phyloP scores from a whole-genome alignment of 2,888 invertebrate species.

The Auanema sp. region DNA sequence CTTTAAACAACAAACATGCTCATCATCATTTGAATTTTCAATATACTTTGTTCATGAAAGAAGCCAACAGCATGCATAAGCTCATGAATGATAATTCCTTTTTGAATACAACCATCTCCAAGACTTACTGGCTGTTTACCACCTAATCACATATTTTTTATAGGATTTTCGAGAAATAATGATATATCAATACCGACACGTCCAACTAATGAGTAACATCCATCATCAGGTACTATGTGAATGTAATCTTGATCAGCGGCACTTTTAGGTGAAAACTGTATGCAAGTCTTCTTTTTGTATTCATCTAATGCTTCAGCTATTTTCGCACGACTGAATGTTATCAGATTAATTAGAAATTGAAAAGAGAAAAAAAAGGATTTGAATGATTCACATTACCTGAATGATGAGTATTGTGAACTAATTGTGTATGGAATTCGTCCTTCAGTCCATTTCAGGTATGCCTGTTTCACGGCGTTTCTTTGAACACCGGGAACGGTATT shows the following conservation, averaged over 20 bases:
- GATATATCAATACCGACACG: constrained; percentile 45
- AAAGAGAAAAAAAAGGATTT: background rate
- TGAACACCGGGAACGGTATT: constrained; percentile 52
- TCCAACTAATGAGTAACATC: constrained; percentile 63
- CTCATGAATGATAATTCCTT: constrained; percentile 64
- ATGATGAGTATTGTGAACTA: constrained; percentile 56
- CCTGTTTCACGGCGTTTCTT: constrained; percentile 58
- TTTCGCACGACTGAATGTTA: constrained; percentile 48
- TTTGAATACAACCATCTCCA: constrained; percentile 64
- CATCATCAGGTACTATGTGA: constrained; percentile 63
- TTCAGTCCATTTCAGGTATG: constrained; percentile 59
- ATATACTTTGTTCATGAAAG: constrained; percentile 64
- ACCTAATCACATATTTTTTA: constrained; percentile 39
- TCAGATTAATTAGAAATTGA: background rate
- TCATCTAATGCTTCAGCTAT: constrained; percentile 62
- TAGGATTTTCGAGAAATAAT: constrained; percentile 1
- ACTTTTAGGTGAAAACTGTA: constrained; percentile 58
- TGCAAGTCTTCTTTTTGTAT: constrained; percentile 56
- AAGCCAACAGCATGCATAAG: constrained; percentile 64
- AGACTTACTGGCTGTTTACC: constrained; percentile 64
- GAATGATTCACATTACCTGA: constrained; percentile 29
- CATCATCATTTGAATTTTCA: no score
- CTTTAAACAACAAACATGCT: no score
- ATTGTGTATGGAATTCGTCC: constrained; percentile 62
- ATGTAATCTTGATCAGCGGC: constrained; percentile 60